phyloP scores from a whole-genome alignment of 2,888 invertebrate genomes.

The Volucella inflata region DNA sequence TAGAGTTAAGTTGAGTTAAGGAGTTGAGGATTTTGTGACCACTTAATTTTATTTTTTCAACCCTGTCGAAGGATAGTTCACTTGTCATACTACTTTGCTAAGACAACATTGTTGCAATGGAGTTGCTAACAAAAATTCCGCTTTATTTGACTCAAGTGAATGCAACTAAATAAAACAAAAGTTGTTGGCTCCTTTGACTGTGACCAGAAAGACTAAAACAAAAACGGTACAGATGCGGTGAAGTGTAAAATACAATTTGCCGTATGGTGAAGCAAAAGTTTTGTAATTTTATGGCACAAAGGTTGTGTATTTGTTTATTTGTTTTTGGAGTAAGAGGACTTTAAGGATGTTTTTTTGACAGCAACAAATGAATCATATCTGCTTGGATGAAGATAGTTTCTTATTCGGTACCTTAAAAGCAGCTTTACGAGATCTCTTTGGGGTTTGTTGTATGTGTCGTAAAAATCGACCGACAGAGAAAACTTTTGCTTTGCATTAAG shows the following conservation, averaged over 20 bases:
- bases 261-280: constrained; percentile 10
- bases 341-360: background rate
- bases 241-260: constrained; percentile 17
- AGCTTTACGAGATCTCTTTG: constrained; percentile 50
- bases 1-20: no score
- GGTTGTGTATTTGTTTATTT: constrained; percentile 2
- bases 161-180: no score
- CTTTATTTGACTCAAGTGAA: no score
- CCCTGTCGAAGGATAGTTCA: no score
- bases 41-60: no score
- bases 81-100: no score
- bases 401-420: constrained; percentile 37
- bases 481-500: no score
- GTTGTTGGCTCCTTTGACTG: no score
- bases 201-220: background rate
- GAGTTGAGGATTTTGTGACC: no score
- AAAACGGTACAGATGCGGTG: background rate
- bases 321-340: background rate
- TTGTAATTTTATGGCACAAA: constrained; percentile 11
- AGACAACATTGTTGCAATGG: background rate
- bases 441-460: background rate
- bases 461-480: no score
- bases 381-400: background rate
- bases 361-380: constrained; percentile 36
- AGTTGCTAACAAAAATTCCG: background rate